Conservation (phyloP, 2,888 invertebrate genomes). For the Elmis aenea region DNA sequence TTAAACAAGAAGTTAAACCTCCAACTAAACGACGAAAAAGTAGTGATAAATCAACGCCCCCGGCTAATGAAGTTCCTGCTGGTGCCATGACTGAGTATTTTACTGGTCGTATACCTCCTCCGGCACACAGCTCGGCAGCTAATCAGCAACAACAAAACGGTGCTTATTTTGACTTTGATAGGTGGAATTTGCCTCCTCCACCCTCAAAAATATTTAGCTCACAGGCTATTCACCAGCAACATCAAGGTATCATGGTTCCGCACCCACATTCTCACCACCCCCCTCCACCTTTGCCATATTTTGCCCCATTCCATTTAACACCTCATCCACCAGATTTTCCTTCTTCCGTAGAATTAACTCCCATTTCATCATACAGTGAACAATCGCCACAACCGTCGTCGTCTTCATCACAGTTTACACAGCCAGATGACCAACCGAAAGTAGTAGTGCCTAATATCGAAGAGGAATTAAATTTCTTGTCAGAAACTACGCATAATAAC, state of each 20-base stretch:
- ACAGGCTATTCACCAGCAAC: slow-evolving; percentile 42
- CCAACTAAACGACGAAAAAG: slow-evolving; percentile 52
- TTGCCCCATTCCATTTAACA: slow-evolving; percentile 70
- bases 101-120: slow-evolving; percentile 60
- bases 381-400: slow-evolving; percentile 20
- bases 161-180: slow-evolving; percentile 73
- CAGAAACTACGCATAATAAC: slow-evolving; percentile 46
- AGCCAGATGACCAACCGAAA: slow-evolving; percentile 63
- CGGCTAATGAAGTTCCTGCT: slow-evolving; percentile 53
- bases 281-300: slow-evolving; percentile 63
- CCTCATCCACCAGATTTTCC: slow-evolving; percentile 62
- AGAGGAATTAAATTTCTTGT: slow-evolving; percentile 79
- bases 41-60: slow-evolving; percentile 53
- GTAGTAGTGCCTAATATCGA: slow-evolving; percentile 86
- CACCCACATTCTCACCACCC: slow-evolving; percentile 60
- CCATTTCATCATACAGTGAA: slow-evolving; percentile 55
- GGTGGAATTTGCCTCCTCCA: slow-evolving; percentile 72
- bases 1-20: slow-evolving; percentile 43
- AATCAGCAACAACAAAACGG: slow-evolving; percentile 52
- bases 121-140: slow-evolving; percentile 59
- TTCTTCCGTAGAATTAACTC: slow-evolving; percentile 61
- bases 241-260: slow-evolving; percentile 55
- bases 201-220: slow-evolving; percentile 65
- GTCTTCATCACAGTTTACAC: slow-evolving; percentile 25
- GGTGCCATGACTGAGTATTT: slow-evolving; percentile 50